Evolutionary conservation across 2,797 vertebrate genomes (phyloP), one percentile per base, ranked within the genome.

Genomic region (Rhynchonycteris naso): DNA sequence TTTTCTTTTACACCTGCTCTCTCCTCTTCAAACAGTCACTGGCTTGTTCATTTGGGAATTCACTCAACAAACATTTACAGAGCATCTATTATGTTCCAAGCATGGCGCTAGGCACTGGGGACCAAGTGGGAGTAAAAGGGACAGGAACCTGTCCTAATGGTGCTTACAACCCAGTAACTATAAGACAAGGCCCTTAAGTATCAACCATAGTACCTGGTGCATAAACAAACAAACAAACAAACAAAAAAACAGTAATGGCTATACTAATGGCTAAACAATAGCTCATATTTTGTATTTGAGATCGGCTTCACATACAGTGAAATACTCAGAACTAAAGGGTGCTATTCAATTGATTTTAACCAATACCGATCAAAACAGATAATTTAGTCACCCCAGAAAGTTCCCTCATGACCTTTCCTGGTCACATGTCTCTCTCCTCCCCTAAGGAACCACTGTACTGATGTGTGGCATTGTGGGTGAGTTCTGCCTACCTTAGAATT

Each of bases 201-300:
- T 21, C 58, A 50, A 4, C n/a, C n/a, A 2, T 2, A 1, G 30
- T 19, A 43, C 30, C 2, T 6, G 11, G 6, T 7, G 4, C 80
- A 33, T 22, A 19, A 28, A 43, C n/a, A 43, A 43, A 43, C 38
- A 43, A 43, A 43, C 38, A 43, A 43, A 43, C 38, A 43, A 43
- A 43, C 5, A 43, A 43, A 43, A 19, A 59, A 33, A 8, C 2
- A 56, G 6, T 11, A 52, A 21, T 50, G 24, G 56, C 4, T n/a
- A 38, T 22, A 8, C 26, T 75, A 19, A 16, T 16, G n/a, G n/a
- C n/a, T n/a, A n/a, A 7, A 61, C 24, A 9, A 7, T 3, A 38
- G 28, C 33, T 26, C 50, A 1, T 33, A 8, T 87, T 88, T 80
- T n/a, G 72, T 33, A 24, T 47, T 58, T 26, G 58, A 61, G 7